Evolutionary conservation across 1,140 invertebrate species (phyloP).

Genomic region (Penaeus chinensis): DNA sequence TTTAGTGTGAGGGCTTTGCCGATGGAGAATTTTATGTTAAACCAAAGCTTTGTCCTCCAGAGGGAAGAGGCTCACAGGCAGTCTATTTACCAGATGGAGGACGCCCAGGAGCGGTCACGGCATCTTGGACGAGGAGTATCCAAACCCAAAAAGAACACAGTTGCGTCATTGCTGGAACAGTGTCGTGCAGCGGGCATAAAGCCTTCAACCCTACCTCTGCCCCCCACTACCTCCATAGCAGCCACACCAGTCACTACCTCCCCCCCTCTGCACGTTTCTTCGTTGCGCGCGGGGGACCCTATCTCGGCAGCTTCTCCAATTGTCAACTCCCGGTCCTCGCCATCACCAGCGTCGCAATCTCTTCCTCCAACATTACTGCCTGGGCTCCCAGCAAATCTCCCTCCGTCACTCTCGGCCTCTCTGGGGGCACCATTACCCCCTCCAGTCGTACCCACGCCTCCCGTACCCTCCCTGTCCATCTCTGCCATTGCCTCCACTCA

Average conservation of each 20-base stretch:
- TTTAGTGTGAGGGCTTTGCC: neutral
- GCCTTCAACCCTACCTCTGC: conserved; percentile 61
- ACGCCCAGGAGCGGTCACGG: conserved; percentile 67
- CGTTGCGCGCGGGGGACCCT: conserved; percentile 17
- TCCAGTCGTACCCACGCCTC: conserved; percentile 43
- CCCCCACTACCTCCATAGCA: conserved; percentile 57
- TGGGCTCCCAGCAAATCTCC: conserved; percentile 22
- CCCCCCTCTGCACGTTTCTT: conserved; percentile 33
- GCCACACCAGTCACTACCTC: conserved; percentile 49
- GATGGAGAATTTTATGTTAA: neutral
- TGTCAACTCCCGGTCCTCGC: conserved; percentile 27
- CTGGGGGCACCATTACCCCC: conserved; percentile 46
- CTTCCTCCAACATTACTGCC: conserved; percentile 39
- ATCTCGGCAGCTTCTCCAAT: conserved; percentile 36
- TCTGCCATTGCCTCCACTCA: conserved; percentile 57
- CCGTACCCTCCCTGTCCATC: conserved; percentile 49
- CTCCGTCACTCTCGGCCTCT: conserved; percentile 56
- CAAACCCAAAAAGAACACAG: conserved; percentile 91
- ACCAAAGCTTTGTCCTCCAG: conserved; percentile 72
- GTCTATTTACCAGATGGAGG: conserved; percentile 65
- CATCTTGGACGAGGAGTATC: conserved; percentile 86
- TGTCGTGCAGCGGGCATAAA: conserved; percentile 63
- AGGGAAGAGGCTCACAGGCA: conserved; percentile 71
- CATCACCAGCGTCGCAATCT: conserved; percentile 45
- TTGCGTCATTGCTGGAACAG: conserved; percentile 82